Evolutionary conservation across 2,113 vertebrate species (phyloP), one percentile per base, ranked within the genome.

Genomic region (Psephotus haematonotus): DNA sequence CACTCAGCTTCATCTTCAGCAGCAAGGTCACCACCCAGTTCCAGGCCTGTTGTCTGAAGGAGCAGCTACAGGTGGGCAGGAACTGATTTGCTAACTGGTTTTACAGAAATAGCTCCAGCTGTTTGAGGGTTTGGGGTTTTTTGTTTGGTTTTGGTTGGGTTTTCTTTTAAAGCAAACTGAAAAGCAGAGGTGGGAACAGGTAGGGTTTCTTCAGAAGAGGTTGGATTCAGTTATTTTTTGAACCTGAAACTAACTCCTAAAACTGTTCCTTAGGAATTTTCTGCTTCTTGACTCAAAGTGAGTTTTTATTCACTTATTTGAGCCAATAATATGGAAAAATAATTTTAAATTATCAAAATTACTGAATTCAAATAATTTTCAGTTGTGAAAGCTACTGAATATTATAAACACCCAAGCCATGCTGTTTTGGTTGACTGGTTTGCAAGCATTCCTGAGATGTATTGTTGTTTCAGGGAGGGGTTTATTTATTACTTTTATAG

Each of bases 61-160:
- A 96, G 59, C 43, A 93, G 82, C 67, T 80, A 91, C 94, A 92
- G 76, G 65, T 95, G 88, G 93, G 68, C 77, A 68, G 67, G 67
- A 93, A 44, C 22, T 29, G 53, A 43, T 93, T 92, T 91, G 72
- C 81, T 75, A 37, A 71, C 75, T 78, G 65, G 6, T 41, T 88
- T 94, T 78, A n/a, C 43, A 67, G 70, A 94, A 93, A 53, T 8
- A 88, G 31, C 65, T 93, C 47, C 50, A 78, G 60, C 33, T 77
- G 60, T 7, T 25, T 79, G 44, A 49, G 67, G 5, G 11, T 69
- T 20, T 24, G 31, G 33, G 33, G 22, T 3, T 23, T 10, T 6
- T n/a, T 41, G 28, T 29, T 53, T 53, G 52, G 41, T 55, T 55
- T 55, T 18, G 52, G 10, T 31, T 55, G 18, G 11, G 31, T 22